Percentiles rank a stretch among this genome's conserved stretches.
Evolutionary conservation across 2,113 vertebrate species (phyloP).

Genomic region (Chiloscyllium plagiosum): DNA sequence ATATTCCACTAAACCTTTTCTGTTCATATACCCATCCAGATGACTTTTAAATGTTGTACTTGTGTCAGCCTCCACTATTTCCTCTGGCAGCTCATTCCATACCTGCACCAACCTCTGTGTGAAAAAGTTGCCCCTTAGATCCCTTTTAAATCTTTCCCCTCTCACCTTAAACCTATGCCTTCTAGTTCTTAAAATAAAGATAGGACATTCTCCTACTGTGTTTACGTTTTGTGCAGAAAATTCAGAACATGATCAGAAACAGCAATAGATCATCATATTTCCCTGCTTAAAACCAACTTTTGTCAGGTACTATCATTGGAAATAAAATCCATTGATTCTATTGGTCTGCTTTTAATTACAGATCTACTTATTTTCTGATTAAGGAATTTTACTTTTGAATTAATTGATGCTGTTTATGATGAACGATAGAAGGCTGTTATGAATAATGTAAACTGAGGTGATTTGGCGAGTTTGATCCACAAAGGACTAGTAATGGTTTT

Average conservation of each 20-base stretch:
- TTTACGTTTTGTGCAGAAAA: background rate
- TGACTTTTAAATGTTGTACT: too few species aligned
- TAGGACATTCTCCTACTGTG: background rate
- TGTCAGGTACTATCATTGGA: background rate
- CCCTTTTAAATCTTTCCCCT: too few species aligned
- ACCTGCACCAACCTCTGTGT: too few species aligned
- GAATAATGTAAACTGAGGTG: background rate
- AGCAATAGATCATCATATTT: background rate
- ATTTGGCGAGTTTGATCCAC: background rate
- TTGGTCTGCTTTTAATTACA: background rate
- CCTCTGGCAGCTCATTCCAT: too few species aligned
- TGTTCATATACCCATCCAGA: too few species aligned
- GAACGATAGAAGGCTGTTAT: background rate
- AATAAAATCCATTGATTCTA: background rate
- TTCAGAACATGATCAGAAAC: background rate
- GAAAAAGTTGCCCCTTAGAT: too few species aligned
- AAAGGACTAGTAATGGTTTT: conserved; percentile 7
- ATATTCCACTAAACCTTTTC: too few species aligned
- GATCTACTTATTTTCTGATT: background rate
- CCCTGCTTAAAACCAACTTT: background rate
- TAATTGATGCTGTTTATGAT: background rate
- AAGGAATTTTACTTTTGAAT: background rate
- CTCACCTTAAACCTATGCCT: too few species aligned
- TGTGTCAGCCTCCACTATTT: too few species aligned
- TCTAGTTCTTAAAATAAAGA: background rate